phyloP scores from a whole-genome alignment of 2,888 invertebrate genomes.

The Drosophila lacicola region DNA sequence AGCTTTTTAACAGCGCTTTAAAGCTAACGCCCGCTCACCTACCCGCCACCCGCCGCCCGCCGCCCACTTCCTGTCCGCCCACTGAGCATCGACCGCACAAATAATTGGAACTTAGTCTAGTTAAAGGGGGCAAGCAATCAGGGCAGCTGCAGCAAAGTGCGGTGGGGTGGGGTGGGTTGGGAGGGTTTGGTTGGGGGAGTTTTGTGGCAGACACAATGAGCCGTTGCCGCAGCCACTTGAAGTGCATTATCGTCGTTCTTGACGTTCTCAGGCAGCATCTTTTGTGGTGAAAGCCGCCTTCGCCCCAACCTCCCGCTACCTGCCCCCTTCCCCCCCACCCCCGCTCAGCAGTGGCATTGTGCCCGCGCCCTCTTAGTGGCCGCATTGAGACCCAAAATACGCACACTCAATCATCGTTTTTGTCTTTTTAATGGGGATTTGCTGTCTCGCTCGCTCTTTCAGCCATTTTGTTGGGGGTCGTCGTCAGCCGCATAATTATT shows the following conservation, averaged over 20 bases:
- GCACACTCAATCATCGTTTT: constrained; percentile 80
- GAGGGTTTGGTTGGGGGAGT: neutral
- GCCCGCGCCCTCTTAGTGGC: constrained; percentile 27
- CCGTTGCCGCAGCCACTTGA: constrained; percentile 70
- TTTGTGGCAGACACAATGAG: constrained; percentile 73
- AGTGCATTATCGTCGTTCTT: constrained; percentile 78
- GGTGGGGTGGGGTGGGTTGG: constrained; percentile 6
- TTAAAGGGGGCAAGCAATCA: constrained; percentile 37
- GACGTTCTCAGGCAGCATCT: constrained; percentile 58
- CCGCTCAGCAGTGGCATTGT: constrained; percentile 18
- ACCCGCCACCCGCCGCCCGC: neutral
- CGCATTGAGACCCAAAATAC: constrained; percentile 76
- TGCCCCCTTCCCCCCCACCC: neutral
- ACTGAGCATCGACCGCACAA: constrained; percentile 75
- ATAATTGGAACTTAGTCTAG: constrained; percentile 80
- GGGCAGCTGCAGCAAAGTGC: constrained; percentile 8
- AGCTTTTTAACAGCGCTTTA: constrained; percentile 48
- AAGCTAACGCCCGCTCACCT: constrained; percentile 12
- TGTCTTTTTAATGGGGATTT: constrained; percentile 75
- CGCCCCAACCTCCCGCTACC: neutral
- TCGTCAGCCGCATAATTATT: constrained; percentile 75
- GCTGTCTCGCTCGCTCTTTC: constrained; percentile 14
- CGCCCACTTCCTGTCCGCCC: constrained; percentile 45
- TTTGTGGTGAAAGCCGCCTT: constrained; percentile 65
- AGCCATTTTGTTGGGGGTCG: constrained; percentile 25